Percentiles rank a stretch among this genome's conserved stretches.
Conservation (phyloP, 2,888 invertebrate genomes). For the Anoncus sp. region DNA sequence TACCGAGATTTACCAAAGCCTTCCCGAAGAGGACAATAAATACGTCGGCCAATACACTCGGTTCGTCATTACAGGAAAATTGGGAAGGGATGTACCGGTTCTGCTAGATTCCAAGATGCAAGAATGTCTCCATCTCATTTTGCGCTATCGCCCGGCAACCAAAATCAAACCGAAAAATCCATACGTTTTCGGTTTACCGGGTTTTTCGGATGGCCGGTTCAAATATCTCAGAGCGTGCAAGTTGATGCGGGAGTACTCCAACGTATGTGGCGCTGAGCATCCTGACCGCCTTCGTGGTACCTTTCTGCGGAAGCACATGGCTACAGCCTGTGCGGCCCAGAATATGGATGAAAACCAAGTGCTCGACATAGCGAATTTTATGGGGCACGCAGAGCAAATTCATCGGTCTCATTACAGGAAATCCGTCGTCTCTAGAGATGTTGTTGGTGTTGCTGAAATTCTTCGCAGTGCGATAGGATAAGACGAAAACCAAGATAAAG, state of each 20-base stretch:
- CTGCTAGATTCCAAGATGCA: not conserved
- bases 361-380: slow-evolving; percentile 46
- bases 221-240: slow-evolving; percentile 37
- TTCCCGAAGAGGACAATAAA: slow-evolving; percentile 2
- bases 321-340: slow-evolving; percentile 41
- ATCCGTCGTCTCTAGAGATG: slow-evolving; percentile 38
- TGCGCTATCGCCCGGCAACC: not conserved
- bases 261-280: slow-evolving; percentile 38
- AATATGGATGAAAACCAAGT: slow-evolving; percentile 50
- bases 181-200: slow-evolving; percentile 48
- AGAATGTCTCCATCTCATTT: not conserved
- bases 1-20: not conserved
- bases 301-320: slow-evolving; percentile 46
- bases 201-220: slow-evolving; percentile 23
- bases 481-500: not conserved
- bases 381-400: slow-evolving; percentile 55
- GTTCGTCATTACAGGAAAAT: slow-evolving; percentile 10
- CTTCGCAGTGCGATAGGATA: slow-evolving; percentile 18
- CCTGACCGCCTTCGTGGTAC: slow-evolving; percentile 50
- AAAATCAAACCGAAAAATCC: slow-evolving; percentile 6
- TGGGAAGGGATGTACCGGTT: slow-evolving; percentile 7
- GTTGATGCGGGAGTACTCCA: slow-evolving; percentile 35
- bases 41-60: not conserved
- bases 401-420: slow-evolving; percentile 40
- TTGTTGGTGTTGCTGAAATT: slow-evolving; percentile 42